Evolutionary conservation across 1,140 invertebrate genomes (phyloP), one percentile per base, ranked within the genome.

Genomic region (Holotrichia oblita): DNA sequence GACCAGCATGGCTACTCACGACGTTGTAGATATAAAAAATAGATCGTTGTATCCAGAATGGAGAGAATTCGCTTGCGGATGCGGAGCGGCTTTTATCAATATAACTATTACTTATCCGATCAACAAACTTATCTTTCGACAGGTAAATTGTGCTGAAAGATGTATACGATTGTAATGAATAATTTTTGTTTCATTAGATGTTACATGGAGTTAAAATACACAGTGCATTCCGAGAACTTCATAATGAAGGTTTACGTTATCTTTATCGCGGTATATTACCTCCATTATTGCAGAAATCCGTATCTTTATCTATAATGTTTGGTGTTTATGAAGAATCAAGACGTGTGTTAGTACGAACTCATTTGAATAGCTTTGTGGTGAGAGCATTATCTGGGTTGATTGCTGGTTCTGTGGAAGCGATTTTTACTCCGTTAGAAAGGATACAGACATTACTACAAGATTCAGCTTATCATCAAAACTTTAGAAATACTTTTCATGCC

Each of bases 41-140:
- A 74, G 22, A 41, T 74, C 73, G 8, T 27, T 48, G 7, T 76
- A 34, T 76, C 75, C 75, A 3, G 75, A 85, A 44, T 87, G 85
- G 85, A 85, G 89, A 84, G 97, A 99, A 88, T 99, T 98, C 89
- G 87, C 95, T 2, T 98, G 97, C 87, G 98, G 98, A 2, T 98
- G 95, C 90, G 95, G 96, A 6, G 94, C 98, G 10, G 97, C 97
- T 17, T 93, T 97, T 83, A 94, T 98, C 80, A 99, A 99, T 86
- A 97, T 99, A 76, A 89, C 93, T 9, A 89, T 97, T 48, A 98
- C 97, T 74, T 99, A 97, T 89, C 98, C 98, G 0, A 92, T 99
- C 61, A 98, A 99, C 87, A 99, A 99, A 89, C 89, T 98, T 17
- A 99, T 99, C 87, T 99, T 99, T 88, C 91, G 98, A 85, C 98